Evolutionary conservation across 2,113 vertebrate species (phyloP), one percentile per base, ranked within the genome.

Genomic region (Xenopus borealis): DNA sequence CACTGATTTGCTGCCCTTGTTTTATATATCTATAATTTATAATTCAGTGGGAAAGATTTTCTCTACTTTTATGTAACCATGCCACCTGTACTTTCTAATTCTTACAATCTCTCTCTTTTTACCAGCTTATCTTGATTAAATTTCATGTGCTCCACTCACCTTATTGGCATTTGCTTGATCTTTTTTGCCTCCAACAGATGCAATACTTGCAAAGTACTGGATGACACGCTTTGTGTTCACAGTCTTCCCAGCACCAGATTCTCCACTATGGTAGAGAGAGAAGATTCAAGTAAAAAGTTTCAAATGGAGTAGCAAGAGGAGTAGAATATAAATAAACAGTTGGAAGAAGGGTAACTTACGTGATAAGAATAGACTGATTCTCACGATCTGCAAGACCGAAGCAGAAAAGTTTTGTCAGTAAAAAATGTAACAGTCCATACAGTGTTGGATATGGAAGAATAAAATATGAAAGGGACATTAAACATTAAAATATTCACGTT

Each of bases 181-280:
- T 81, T 94, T 96, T 62, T 89, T 88, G 52, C 84, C 68, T 0
- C 89, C 80, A 44, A 93, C 91, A 79, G 96, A 94, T 8, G 95
- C 95, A 0, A 97, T 96, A 80, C 91, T 94, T 81, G 95, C 95
- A 59, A 97, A 97, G 82, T 97, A 97, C 61, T 96, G 95, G 81
- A 96, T 98, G 50, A 98, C 96, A 70, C 96, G 87, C 81, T 98
- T 98, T 9, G 96, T 98, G 89, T 98, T 98, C 53, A 97, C 95
- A 67, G 95, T 98, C 89, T 98, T 98, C 83, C 96, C 96, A 0
- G 95, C 95, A 64, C 95, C 95, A 12, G 95, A 98, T 93, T 98
- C 96, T 94, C 95, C 95, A 0, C 95, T 98, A 81, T 65, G 58
- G 63, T 0, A 23, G 10, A 62, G 53, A 10, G 0, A 19, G 1